Percentiles rank a stretch among this genome's conserved stretches.
Evolutionary conservation across 2,113 vertebrate genomes (phyloP).

Genomic region (Pseudonaja textilis): DNA sequence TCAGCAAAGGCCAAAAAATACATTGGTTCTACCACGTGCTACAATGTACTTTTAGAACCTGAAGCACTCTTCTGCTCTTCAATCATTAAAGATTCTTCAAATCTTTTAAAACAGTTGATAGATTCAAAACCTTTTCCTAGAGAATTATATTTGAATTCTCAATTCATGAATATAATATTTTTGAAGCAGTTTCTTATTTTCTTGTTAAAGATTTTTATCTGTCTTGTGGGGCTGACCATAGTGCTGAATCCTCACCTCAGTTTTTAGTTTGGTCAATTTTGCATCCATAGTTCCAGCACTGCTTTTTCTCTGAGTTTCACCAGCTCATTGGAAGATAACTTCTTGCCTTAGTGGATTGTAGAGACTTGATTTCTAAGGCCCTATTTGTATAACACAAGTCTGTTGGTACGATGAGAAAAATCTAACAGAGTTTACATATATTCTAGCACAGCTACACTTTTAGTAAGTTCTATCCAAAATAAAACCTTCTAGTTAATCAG

Average conservation of each 20-base stretch:
- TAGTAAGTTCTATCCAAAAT: background rate
- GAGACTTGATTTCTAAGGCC: rapidly evolving
- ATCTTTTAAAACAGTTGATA: background rate
- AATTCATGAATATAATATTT: background rate
- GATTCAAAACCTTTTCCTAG: background rate
- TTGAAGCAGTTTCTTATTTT: background rate
- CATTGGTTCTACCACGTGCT: background rate
- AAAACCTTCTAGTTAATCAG: background rate
- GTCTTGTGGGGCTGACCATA: background rate
- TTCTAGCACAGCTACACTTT: rapidly evolving
- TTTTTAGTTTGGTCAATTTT: background rate
- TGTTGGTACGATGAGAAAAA: background rate
- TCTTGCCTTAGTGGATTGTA: background rate
- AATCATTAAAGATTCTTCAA: background rate
- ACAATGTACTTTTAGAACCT: background rate
- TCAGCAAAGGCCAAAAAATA: background rate
- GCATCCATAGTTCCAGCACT: background rate
- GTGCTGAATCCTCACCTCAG: background rate
- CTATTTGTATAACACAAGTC: background rate
- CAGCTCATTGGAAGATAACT: background rate
- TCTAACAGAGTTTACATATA: background rate
- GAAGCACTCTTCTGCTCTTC: background rate
- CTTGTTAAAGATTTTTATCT: background rate
- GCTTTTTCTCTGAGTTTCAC: background rate
- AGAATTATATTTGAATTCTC: background rate